These are phyloP conservation scores for Microtus pennsylvanicus DNA, from an alignment of 2,113 vertebrate genomes.

Conservation along the genomic window DNA sequence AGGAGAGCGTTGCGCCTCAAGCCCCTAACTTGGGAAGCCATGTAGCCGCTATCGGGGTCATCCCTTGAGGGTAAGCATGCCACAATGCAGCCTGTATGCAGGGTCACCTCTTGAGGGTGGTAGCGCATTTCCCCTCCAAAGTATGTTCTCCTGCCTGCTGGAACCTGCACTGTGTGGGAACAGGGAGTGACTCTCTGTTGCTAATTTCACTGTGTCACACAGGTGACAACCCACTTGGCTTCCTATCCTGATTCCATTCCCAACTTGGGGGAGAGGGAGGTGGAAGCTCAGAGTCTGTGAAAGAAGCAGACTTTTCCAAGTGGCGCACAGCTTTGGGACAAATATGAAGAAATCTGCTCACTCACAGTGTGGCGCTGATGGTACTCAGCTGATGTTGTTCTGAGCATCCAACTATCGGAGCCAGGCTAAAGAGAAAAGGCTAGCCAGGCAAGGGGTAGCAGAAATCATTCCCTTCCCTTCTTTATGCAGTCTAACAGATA, in stretches of 20 bases:
- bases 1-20: not conserved
- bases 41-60: rapidly evolving
- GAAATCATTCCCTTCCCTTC: not conserved
- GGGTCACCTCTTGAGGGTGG: not conserved
- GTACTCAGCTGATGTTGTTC: rapidly evolving
- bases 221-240: not conserved
- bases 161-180: not conserved
- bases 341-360: not conserved
- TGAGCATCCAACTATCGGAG: not conserved
- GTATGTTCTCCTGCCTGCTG: too few relatives aligned
- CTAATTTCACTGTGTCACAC: not conserved
- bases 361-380: not conserved
- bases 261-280: not conserved
- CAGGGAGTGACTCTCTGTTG: not conserved
- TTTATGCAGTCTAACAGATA: not conserved
- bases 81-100: too few relatives aligned
- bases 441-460: not conserved
- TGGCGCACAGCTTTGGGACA: not conserved
- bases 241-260: not conserved
- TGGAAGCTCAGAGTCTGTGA: not conserved
- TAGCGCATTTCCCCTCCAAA: not conserved
- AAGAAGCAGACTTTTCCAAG: not conserved
- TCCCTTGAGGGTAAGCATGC: not conserved
- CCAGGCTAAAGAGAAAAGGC: not conserved
- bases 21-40: not conserved